A percentile compares a stretch with the other conserved stretches of the same genome.
Evolutionary conservation across 2,113 vertebrate species (phyloP).

Genomic region (Oreochromis aureus): DNA sequence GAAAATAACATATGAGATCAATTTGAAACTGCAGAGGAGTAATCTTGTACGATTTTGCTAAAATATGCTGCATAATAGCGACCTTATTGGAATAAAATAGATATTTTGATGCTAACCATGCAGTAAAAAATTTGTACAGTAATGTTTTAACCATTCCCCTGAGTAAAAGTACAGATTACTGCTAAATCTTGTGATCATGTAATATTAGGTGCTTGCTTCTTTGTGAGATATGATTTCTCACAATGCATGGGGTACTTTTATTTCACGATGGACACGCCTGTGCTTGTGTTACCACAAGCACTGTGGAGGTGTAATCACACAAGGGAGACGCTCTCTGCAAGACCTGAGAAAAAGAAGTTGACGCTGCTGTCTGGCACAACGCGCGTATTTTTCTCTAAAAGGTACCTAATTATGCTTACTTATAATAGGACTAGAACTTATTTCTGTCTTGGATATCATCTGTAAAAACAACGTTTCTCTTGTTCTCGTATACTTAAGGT

Average conservation of each 20-base stretch:
- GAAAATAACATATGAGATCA: background rate
- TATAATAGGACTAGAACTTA: background rate
- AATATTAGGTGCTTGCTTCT: background rate
- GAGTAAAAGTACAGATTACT: background rate
- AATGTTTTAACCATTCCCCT: background rate
- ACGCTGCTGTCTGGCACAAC: background rate
- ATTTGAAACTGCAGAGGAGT: background rate
- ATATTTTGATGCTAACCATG: background rate
- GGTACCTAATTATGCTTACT: slow-evolving; percentile 27
- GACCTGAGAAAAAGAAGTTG: slow-evolving; percentile 20
- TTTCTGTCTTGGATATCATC: background rate
- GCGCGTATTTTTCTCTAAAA: slow-evolving; percentile 1
- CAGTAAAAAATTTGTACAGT: background rate
- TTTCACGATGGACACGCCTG: slow-evolving; percentile 18
- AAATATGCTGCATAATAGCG: background rate
- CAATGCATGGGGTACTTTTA: background rate
- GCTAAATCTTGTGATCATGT: background rate
- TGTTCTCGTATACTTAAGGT: background rate
- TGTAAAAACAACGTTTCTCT: background rate
- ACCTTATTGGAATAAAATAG: background rate
- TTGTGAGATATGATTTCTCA: background rate
- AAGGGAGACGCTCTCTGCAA: background rate
- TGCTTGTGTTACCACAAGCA: slow-evolving; percentile 26
- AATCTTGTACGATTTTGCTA: background rate
- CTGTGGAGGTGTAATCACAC: slow-evolving; percentile 12